Evolutionary conservation across 2,113 vertebrate species (phyloP).

Genomic region (Piaya cayana): DNA sequence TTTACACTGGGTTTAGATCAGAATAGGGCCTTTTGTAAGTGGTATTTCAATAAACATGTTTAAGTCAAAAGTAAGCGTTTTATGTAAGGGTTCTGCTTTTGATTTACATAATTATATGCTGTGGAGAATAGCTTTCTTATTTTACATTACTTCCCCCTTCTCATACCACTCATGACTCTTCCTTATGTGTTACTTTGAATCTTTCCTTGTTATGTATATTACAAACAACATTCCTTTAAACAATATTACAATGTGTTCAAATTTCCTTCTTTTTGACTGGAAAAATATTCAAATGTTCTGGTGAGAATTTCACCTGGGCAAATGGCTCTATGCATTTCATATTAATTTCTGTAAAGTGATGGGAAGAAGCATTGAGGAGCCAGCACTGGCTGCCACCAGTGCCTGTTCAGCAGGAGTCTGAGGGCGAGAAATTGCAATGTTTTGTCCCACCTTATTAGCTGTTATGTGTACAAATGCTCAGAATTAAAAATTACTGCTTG

Average conservation of each 20-base stretch:
- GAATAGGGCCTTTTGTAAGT: background rate
- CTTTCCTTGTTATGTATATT: background rate
- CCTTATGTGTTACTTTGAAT: background rate
- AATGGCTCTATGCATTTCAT: background rate
- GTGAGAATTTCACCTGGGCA: background rate
- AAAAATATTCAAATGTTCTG: background rate
- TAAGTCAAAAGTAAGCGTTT: conserved; percentile 30
- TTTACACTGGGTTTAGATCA: background rate
- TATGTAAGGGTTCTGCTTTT: conserved; percentile 37
- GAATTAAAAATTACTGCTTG: background rate
- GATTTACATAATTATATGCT: conserved; percentile 47
- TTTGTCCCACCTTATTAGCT: background rate
- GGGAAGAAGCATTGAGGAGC: background rate
- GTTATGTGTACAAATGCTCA: background rate
- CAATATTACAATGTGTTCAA: background rate
- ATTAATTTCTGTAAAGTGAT: background rate
- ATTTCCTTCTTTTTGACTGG: background rate
- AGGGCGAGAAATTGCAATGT: background rate
- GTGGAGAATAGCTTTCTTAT: conserved; percentile 10
- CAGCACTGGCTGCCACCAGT: background rate
- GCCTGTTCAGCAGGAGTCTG: background rate
- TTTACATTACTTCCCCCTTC: conserved; percentile 12
- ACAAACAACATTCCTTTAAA: background rate
- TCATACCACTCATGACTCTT: background rate
- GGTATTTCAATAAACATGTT: background rate